Evolutionary conservation across 92 coral and sea anemone species (phyloP), one percentile per base, ranked within the genome.

Genomic region (Epizoanthus rinbou): DNA sequence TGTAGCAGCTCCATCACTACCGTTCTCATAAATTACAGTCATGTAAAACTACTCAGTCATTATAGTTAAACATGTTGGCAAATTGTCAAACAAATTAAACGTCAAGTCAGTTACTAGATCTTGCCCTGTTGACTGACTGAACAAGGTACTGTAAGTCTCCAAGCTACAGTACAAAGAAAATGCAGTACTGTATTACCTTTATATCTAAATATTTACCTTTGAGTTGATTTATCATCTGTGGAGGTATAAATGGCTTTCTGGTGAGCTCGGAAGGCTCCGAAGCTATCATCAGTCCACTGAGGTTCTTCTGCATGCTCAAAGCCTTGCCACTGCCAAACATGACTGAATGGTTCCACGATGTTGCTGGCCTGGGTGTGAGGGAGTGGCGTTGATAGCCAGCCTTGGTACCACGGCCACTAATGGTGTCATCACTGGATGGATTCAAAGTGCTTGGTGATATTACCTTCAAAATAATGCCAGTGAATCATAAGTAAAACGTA

Each of bases 241-340:
- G 92, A 17, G 92, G 92, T 57, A 75, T 64, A 79, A 89, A 89
- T 3, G 92, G 92, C 72, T 86, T 81, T 39, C 79, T 85, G 10
- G 89, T 52, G 2, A 73, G 81, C 6, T 75, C 87, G 13, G 90
- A 82, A 11, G 81, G 78, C 41, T 86, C 81, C 0, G 89, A 69
- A 71, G 56, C 63, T 11, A 89, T 80, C 81, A 89, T 69, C 67
- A 89, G 79, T 21, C 92, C 92, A 1, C 86, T 60, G 50, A 91
- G 87, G 43, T 76, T 85, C 85, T 88, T 88, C 86, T 91, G 89
- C 41, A 88, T 85, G 53, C 81, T 83, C 83, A 85, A 72, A 1
- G 71, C 83, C 80, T 88, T 88, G 37, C 88, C 88, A 53, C 66
- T 73, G 53, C 86, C 86, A 53, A 54, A 84, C 67, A 88, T 84